Conservation (phyloP, 2,113 vertebrate genomes). For the Tetrao urogallus region DNA sequence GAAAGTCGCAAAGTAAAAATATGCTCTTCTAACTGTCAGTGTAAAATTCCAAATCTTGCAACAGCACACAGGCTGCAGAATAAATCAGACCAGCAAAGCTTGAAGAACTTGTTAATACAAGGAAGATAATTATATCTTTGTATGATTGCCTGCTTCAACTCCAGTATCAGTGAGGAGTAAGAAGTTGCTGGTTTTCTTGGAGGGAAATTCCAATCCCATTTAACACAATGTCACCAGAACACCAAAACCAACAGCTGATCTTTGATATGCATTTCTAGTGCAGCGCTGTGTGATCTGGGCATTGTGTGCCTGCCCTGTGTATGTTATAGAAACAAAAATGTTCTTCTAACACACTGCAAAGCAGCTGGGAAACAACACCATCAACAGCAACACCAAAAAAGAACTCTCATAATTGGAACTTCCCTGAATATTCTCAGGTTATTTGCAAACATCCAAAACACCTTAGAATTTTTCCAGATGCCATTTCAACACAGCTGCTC, state of each 20-base stretch:
- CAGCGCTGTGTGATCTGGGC: neutral
- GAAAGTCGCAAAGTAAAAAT: constrained; percentile 39
- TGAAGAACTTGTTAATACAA: constrained; percentile 54
- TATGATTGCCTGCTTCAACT: constrained; percentile 35
- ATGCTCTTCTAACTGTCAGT: constrained; percentile 11
- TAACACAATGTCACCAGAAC: neutral
- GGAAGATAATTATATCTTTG: constrained; percentile 33
- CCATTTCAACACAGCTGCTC: neutral
- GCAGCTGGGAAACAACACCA: neutral
- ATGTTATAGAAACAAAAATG: neutral
- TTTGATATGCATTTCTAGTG: neutral
- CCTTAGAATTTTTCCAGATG: neutral
- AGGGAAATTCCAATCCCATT: neutral
- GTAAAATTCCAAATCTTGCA: constrained; percentile 17
- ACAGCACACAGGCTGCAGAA: constrained; percentile 32
- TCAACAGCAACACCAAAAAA: neutral
- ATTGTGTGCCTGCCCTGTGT: neutral
- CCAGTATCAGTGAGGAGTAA: constrained; percentile 14
- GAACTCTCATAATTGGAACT: neutral
- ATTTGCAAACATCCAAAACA: neutral
- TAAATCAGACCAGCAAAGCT: constrained; percentile 41
- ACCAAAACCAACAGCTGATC: neutral
- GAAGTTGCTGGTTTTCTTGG: constrained; percentile 4
- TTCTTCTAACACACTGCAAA: neutral
- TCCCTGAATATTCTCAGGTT: neutral